These are phyloP conservation scores for Temnothorax unifasciatus DNA, from an alignment of 2,888 invertebrate genomes.

Conservation along the genomic window DNA sequence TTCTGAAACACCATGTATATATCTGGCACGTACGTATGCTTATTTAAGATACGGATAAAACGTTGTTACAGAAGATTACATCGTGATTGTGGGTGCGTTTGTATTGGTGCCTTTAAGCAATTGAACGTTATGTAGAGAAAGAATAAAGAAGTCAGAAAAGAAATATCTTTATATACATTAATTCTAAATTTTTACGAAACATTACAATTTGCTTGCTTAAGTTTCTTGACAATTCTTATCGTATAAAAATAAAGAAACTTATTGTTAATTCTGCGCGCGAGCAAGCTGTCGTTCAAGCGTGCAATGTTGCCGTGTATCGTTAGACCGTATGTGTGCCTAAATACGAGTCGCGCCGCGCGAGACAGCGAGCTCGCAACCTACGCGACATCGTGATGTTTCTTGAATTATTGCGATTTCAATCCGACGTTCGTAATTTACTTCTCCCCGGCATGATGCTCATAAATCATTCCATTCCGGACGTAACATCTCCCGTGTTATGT, in stretches of 20 bases:
- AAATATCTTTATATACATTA: not conserved
- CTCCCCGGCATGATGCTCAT: slow-evolving; percentile 42
- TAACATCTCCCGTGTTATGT: slow-evolving; percentile 49
- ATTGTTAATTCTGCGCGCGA: not conserved
- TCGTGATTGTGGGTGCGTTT: slow-evolving; percentile 1
- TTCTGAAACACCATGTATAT: not conserved
- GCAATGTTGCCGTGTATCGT: not conserved
- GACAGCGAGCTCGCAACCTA: slow-evolving; percentile 13
- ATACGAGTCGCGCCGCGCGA: not conserved
- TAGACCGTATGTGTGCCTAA: too few relatives aligned
- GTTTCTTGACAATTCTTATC: not conserved
- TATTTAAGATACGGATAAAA: not conserved
- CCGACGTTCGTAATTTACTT: slow-evolving; percentile 55
- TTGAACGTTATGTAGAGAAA: not conserved
- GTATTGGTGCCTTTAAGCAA: not conserved
- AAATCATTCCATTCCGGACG: slow-evolving; percentile 51
- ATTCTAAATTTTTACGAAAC: too few relatives aligned
- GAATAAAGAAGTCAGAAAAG: not conserved
- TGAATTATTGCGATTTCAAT: slow-evolving; percentile 57
- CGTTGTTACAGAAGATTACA: not conserved
- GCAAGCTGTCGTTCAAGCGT: not conserved
- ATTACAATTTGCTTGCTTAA: not conserved
- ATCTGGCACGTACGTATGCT: not conserved
- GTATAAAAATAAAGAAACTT: not conserved
- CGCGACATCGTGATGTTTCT: slow-evolving; percentile 49